Percentiles rank a stretch among this genome's conserved stretches.
phyloP scores from a whole-genome alignment of 1,140 invertebrate species.

The Aphelinus atriplicis region DNA sequence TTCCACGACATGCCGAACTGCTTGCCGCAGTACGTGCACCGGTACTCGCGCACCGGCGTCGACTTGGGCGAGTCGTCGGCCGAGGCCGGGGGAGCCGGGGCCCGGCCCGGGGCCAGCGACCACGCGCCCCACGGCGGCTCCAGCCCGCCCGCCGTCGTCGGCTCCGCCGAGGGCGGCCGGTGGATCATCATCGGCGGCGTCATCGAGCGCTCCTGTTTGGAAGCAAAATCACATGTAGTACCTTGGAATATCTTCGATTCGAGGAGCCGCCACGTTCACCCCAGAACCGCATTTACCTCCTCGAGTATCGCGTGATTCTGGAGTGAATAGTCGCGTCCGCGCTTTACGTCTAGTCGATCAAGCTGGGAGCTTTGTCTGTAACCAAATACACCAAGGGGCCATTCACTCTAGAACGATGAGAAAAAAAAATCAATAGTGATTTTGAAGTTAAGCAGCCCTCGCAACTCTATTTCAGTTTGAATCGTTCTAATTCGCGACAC shows the following conservation, averaged over 20 bases:
- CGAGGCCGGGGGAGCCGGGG: conserved; percentile 67
- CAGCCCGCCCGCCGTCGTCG: conserved; percentile 61
- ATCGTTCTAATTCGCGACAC: no score
- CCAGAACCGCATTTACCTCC: neutral
- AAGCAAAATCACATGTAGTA: neutral
- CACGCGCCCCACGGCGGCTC: conserved; percentile 74
- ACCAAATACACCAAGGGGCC: no score
- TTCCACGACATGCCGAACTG: conserved; percentile 92
- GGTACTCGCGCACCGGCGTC: conserved; percentile 79
- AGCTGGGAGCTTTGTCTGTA: no score
- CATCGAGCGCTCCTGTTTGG: conserved; percentile 65
- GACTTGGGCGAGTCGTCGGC: conserved; percentile 68
- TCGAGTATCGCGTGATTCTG: neutral
- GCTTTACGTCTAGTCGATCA: no score
- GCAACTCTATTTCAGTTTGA: no score
- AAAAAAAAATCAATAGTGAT: no score
- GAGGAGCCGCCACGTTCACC: no score
- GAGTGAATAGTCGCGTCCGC: no score
- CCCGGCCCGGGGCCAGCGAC: conserved; percentile 72
- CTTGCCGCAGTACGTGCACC: conserved; percentile 87
- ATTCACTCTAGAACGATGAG: no score
- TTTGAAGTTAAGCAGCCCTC: no score
- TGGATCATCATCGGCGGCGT: conserved; percentile 71
- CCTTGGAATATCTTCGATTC: neutral
- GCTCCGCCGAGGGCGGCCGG: conserved; percentile 76